Base-by-base conservation (phyloP, 2,113 vertebrate species). In the Prionailurus viverrinus region DNA sequence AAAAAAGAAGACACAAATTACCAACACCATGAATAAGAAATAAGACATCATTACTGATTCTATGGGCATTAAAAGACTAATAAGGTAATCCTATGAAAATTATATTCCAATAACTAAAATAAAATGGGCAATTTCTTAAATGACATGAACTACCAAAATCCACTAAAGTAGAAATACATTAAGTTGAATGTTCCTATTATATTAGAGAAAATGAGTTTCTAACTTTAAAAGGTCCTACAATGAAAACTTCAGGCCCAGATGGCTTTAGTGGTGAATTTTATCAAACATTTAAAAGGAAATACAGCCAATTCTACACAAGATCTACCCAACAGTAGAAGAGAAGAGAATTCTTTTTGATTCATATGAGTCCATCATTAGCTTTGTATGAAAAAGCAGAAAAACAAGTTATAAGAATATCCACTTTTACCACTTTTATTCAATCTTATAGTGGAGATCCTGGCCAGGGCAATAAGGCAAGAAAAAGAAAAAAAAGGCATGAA, bases 111-210 rank as follows among this genome's bases (percentile, higher is more conserved):
- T 79, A 88, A 73, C 4, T 23, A 76, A 68, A 13, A 45, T 80
- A 96, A 95, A 85, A 80, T 68, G 14, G 14, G 6, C 87, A 92
- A 65, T 86, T 92, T 92, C 61, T 78, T 92, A 12, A 91, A 78
- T 27, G 39, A 94, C 2, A 36, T 53, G 9, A 91, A 66, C 45
- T 89, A 85, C 23, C 27, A 74, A 91, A 91, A 95, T 5, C 6
- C 31, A 71, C 19, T 81, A 15, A 94, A 81, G 33, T 76, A 93
- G 48, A 92, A 96, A 36, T 53, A 66, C 19, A 23, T 36, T 92
- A 94, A 86, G 18, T 9, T 94, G 45, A 95, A 94, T 79, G 25
- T 51, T 73, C 31, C 19, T 41, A 4, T 55, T 76, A 16, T 85
- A 61, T 39, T 78, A 92, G 4, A 89, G 0, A 86, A 86, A 89